These are phyloP conservation scores for Actinopyga echinites DNA, from an alignment of 53 echinoderm and acorn worm species.

Conservation along the genomic window DNA sequence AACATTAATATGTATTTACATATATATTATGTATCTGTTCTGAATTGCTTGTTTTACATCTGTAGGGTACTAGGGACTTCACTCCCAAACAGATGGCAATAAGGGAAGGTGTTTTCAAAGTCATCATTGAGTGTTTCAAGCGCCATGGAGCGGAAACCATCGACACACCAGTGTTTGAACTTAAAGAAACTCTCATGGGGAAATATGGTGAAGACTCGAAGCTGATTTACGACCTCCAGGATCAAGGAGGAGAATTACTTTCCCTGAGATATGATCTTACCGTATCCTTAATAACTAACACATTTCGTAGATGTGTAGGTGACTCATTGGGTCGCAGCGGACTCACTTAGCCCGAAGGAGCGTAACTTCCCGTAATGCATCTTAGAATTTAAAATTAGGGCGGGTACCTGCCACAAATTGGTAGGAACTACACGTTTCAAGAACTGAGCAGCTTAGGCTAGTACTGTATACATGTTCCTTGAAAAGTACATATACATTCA, in stretches of 20 bases:
- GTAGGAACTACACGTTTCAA: too few species aligned
- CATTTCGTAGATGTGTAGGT: too few species aligned
- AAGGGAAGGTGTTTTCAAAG: conserved; percentile 87
- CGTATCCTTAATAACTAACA: conserved; percentile 81
- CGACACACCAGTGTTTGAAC: conserved; percentile 95
- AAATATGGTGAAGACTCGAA: conserved; percentile 99
- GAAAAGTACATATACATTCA: too few species aligned
- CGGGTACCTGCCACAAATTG: too few species aligned
- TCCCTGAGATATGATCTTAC: conserved; percentile 96
- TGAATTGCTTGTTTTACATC: too few species aligned
- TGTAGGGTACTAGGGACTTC: conserved; percentile 92
- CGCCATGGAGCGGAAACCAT: conserved; percentile 93
- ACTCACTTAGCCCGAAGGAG: not conserved
- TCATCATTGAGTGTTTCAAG: too few species aligned
- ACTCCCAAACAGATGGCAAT: conserved; percentile 97
- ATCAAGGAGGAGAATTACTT: conserved; percentile 91
- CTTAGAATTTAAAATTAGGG: too few species aligned
- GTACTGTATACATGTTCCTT: too few species aligned
- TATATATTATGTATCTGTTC: too few species aligned
- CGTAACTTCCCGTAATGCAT: too few species aligned
- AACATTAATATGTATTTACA: too few species aligned
- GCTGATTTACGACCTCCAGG: conserved; percentile 93
- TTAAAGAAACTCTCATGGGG: conserved; percentile 94
- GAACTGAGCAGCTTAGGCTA: too few species aligned
- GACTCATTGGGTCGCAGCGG: not conserved